A percentile compares a stretch with the other conserved stretches of the same genome.
These are phyloP conservation scores for Aplodontia rufa DNA, from an alignment of 2,113 vertebrate genomes.

Conservation along the genomic window DNA sequence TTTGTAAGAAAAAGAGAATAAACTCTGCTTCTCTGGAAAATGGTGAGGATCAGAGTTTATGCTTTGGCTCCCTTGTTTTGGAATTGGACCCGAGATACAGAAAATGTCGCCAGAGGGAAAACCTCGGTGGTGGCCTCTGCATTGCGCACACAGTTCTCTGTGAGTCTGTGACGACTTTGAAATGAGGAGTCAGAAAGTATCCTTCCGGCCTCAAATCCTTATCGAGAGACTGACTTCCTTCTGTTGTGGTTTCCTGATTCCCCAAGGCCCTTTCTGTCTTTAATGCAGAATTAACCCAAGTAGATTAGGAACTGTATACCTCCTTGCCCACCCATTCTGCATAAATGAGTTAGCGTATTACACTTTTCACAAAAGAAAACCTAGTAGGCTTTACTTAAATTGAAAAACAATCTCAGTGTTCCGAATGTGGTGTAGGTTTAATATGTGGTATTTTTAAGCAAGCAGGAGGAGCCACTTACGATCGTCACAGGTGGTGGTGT, in stretches of 20 bases:
- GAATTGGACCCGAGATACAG: background rate
- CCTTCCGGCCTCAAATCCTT: background rate
- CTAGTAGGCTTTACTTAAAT: background rate
- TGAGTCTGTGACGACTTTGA: background rate
- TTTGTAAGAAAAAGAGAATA: background rate
- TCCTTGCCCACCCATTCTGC: background rate
- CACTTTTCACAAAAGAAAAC: background rate
- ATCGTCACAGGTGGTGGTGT: constrained; percentile 93
- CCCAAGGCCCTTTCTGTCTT: background rate
- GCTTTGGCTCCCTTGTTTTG: background rate
- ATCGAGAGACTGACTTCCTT: background rate
- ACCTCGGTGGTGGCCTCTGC: background rate
- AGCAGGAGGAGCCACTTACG: constrained; percentile 84
- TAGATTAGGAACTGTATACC: background rate
- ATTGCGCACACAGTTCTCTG: background rate
- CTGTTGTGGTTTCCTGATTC: background rate
- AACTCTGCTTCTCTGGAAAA: background rate
- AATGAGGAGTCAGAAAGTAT: background rate
- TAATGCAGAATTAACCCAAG: background rate
- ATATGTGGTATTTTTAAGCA: background rate
- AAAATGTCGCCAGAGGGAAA: background rate
- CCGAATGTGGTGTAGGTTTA: too few species aligned
- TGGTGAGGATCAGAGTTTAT: background rate
- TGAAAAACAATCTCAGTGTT: background rate
- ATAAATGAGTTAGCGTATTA: background rate